phyloP scores from a whole-genome alignment of 2,113 vertebrate species.

The Odocoileus virginianus region DNA sequence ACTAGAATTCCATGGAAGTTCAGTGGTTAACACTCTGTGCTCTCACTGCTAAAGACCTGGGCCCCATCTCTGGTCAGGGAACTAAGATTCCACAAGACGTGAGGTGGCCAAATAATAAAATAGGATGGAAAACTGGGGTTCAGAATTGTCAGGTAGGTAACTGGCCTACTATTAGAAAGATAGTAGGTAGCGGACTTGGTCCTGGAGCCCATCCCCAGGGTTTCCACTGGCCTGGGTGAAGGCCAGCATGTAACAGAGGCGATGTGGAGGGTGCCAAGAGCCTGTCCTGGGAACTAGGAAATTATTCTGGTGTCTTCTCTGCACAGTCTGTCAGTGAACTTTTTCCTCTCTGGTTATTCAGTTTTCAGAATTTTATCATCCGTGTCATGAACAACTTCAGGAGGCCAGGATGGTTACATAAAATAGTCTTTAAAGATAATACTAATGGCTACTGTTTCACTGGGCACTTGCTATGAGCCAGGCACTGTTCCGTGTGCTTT shows the following conservation, averaged over 20 bases:
- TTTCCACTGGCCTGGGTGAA: background rate
- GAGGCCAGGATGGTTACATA: background rate
- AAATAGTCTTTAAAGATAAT: background rate
- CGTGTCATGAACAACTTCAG: background rate
- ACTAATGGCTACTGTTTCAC: background rate
- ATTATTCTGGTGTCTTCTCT: background rate
- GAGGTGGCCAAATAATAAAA: background rate
- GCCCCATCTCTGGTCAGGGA: background rate
- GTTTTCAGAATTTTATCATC: background rate
- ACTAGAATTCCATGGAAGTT: background rate
- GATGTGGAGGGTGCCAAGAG: background rate
- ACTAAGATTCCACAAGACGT: background rate
- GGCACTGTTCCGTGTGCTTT: background rate
- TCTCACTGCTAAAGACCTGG: background rate
- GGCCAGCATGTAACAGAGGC: background rate
- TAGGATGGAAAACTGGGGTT: background rate
- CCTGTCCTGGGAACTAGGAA: too few species aligned
- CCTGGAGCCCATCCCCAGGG: background rate
- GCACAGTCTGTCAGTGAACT: background rate
- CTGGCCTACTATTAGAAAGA: background rate
- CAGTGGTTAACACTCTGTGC: background rate
- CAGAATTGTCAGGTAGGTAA: background rate
- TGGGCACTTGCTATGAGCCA: background rate
- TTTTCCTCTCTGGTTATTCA: background rate
- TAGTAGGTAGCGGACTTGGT: background rate